A percentile compares a stretch with the other conserved stretches of the same genome.
These are phyloP conservation scores for Spilogale gracilis DNA, from an alignment of 2,113 vertebrate genomes.

Conservation along the genomic window DNA sequence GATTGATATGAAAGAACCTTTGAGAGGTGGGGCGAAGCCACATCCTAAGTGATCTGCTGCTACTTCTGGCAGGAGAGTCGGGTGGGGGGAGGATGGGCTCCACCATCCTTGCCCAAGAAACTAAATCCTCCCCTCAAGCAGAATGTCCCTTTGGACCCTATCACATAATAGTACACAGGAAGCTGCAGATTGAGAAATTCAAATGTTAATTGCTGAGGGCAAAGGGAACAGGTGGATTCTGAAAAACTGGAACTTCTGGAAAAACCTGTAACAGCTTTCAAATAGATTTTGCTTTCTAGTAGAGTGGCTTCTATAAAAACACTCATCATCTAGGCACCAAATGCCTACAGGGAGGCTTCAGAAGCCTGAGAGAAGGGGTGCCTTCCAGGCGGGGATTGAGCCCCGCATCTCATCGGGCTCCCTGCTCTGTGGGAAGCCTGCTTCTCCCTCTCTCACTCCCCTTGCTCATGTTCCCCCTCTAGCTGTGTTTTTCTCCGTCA, in stretches of 20 bases:
- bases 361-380: neutral
- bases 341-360: neutral
- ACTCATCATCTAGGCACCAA: neutral
- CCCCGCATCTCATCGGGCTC: too few relatives aligned
- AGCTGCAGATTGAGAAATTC: neutral
- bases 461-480: too few relatives aligned
- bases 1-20: constrained; percentile 54
- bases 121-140: neutral
- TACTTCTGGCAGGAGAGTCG: neutral
- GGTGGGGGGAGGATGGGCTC: neutral
- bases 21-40: neutral
- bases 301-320: constrained; percentile 1
- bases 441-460: too few relatives aligned
- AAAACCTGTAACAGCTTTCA: constrained; percentile 71
- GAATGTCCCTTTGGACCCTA: neutral
- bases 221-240: constrained; percentile 59
- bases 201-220: constrained; percentile 50
- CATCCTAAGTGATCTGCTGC: neutral
- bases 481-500: too few relatives aligned
- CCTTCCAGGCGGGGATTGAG: too few relatives aligned
- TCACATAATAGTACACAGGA: neutral
- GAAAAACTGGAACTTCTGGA: constrained; percentile 68
- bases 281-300: constrained; percentile 54
- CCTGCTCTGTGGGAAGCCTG: too few relatives aligned
- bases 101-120: neutral